Evolutionary conservation across 1,140 invertebrate species (phyloP).

Genomic region (Rhopalosiphum maidis): DNA sequence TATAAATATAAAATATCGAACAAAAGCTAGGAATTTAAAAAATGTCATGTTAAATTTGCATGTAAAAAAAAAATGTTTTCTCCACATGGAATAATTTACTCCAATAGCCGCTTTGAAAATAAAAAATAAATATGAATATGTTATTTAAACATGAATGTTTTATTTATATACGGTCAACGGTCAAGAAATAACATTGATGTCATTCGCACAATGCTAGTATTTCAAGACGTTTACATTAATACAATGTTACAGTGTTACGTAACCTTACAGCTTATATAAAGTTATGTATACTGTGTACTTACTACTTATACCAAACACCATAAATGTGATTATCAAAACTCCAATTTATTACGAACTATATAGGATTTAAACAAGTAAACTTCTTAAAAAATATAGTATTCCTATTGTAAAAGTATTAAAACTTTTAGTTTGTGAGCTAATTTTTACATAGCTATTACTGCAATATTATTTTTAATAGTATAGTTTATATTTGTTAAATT

Average conservation of each 20-base stretch:
- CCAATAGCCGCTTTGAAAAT: neutral
- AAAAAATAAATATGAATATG: neutral
- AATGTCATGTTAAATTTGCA: neutral
- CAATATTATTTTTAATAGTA: neutral
- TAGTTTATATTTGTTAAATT: neutral
- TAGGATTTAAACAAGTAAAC: neutral
- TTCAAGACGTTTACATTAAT: neutral
- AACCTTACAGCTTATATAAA: slow-evolving; percentile 8
- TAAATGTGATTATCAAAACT: neutral
- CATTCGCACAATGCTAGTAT: slow-evolving; percentile 23
- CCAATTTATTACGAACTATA: neutral
- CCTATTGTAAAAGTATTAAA: neutral
- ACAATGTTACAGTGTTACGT: neutral
- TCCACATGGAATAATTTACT: neutral
- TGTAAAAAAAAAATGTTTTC: neutral
- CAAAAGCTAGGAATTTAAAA: neutral
- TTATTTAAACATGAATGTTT: neutral
- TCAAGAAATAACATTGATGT: neutral
- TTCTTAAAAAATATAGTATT: neutral
- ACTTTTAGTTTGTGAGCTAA: neutral
- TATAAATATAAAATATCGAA: neutral
- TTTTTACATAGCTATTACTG: neutral
- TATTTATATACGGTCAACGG: neutral
- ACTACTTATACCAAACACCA: neutral
- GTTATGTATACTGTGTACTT: neutral